phyloP scores from a whole-genome alignment of 2,113 vertebrate species.

The Lepus timidus region DNA sequence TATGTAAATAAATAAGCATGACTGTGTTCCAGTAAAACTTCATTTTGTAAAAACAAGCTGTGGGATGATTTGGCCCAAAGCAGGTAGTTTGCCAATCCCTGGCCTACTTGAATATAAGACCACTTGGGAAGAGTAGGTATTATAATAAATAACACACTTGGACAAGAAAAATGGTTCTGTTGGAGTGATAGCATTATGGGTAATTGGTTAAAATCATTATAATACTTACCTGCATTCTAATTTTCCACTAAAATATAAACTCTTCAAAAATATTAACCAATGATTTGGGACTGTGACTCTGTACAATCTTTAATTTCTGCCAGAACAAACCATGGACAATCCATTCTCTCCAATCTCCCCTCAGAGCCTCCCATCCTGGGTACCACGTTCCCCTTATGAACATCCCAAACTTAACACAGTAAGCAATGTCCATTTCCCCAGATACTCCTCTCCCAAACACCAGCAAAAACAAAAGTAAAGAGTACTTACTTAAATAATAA shows the following conservation, averaged over 20 bases:
- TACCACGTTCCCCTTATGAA: not conserved
- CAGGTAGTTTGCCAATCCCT: not conserved
- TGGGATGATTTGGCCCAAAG: not conserved
- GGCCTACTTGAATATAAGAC: constrained; percentile 12
- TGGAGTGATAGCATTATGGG: not conserved
- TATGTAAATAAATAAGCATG: not conserved
- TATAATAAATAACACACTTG: not conserved
- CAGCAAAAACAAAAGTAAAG: not conserved
- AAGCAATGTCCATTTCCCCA: constrained; percentile 15
- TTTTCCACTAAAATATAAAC: constrained; percentile 58
- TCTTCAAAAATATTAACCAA: constrained; percentile 42
- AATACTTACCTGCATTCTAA: constrained; percentile 27
- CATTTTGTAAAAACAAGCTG: constrained; percentile 24
- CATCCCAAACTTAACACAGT: not conserved
- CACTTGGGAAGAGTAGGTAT: not conserved
- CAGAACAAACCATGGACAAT: constrained; percentile 12
- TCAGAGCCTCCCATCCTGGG: not conserved
- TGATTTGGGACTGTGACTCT: constrained; percentile 13
- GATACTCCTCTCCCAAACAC: constrained; percentile 13
- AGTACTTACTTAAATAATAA: constrained; percentile 96
- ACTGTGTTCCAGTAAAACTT: not conserved
- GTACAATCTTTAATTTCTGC: constrained; percentile 15
- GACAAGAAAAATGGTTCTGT: constrained; percentile 27
- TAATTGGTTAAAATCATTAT: constrained; percentile 4
- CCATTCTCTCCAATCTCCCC: not conserved